phyloP scores from a whole-genome alignment of 1,140 invertebrate genomes.

The Aplysia californica region DNA sequence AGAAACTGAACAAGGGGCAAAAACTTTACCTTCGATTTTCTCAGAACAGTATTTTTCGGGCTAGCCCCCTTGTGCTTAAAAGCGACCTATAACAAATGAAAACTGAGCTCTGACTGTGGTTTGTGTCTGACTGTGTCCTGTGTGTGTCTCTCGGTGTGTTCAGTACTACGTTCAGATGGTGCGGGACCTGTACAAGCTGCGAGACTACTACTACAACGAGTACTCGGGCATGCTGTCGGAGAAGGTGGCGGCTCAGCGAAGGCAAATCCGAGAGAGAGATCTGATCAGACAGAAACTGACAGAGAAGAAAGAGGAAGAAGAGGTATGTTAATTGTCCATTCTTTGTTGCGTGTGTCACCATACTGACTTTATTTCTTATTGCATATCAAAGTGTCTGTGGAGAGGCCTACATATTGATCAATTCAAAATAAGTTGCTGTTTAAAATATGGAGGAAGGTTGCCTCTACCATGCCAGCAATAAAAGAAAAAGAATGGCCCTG shows the following conservation, averaged over 20 bases:
- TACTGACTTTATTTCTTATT: too few relatives aligned
- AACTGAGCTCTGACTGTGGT: too few relatives aligned
- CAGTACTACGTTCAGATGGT: constrained; percentile 43
- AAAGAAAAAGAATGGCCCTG: background rate
- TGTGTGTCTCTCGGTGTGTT: constrained; percentile 1
- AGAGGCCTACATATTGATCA: too few relatives aligned
- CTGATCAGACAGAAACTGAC: constrained; percentile 9
- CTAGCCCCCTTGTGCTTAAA: background rate
- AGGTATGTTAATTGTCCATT: too few relatives aligned
- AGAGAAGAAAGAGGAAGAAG: constrained; percentile 34
- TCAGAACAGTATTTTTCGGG: background rate
- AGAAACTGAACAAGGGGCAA: constrained; percentile 55
- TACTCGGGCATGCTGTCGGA: constrained; percentile 36
- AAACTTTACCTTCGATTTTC: constrained; percentile 21
- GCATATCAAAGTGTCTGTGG: too few relatives aligned
- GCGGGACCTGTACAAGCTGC: constrained; percentile 34
- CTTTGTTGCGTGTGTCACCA: too few relatives aligned
- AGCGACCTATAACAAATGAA: background rate
- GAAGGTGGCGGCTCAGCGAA: constrained; percentile 37
- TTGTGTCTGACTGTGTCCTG: too few relatives aligned
- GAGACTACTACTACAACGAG: constrained; percentile 39
- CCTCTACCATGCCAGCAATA: background rate
- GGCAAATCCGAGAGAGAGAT: constrained; percentile 28
- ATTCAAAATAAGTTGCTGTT: too few relatives aligned
- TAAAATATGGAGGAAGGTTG: background rate